Conservation (phyloP, 2,797 vertebrate species). For the Tapirus indicus region DNA sequence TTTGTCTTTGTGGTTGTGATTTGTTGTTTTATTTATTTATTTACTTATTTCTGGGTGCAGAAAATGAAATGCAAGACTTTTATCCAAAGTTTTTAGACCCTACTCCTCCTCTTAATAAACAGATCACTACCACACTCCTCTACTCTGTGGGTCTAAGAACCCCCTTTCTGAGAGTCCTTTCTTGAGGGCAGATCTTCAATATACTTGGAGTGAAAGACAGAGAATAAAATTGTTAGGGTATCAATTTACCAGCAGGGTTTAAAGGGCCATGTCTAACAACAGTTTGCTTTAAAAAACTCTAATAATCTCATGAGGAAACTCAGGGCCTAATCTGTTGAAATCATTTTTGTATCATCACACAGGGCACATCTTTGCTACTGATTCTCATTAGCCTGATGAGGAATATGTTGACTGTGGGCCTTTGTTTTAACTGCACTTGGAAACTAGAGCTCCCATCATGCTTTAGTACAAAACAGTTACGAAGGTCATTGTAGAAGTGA, state of each 20-base stretch:
- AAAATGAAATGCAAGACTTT: neutral
- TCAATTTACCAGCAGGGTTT: slow-evolving; percentile 51
- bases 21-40: neutral
- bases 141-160: neutral
- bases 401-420: neutral
- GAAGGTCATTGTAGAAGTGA: neutral
- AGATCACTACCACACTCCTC: slow-evolving; percentile 24
- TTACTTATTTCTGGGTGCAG: neutral
- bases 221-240: slow-evolving; percentile 62
- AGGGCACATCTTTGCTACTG: neutral
- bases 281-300: slow-evolving; percentile 50
- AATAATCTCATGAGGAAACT: slow-evolving; percentile 2
- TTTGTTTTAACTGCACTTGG: slow-evolving; percentile 11
- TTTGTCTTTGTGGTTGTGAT: neutral
- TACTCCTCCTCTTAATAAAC: slow-evolving; percentile 23
- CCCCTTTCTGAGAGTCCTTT: neutral
- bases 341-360: neutral
- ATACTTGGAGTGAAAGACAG: slow-evolving; percentile 37
- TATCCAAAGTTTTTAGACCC: neutral
- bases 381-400: slow-evolving; percentile 32
- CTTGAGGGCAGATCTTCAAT: slow-evolving; percentile 54
- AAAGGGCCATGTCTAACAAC: slow-evolving; percentile 33
- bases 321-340: slow-evolving; percentile 16
- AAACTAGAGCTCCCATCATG: neutral
- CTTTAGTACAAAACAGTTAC: neutral